Evolutionary conservation across 2,888 invertebrate genomes (phyloP), one percentile per base, ranked within the genome.

Genomic region (Stenurella melanura): DNA sequence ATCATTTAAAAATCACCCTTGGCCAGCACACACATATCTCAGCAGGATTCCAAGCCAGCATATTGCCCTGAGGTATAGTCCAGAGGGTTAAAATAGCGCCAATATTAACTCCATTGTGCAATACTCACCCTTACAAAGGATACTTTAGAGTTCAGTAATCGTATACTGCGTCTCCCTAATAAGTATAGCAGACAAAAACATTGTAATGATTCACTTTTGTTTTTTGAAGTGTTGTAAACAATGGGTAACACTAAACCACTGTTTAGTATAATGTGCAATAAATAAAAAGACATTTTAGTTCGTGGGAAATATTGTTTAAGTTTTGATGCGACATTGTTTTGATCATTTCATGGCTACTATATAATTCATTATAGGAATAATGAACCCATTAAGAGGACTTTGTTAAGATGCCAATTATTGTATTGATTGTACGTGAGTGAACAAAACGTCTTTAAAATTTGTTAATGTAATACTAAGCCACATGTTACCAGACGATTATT

Each of bases 131-230:
- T 63, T 72, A 72, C 54, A 61, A 34, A 21, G 54, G 18, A 34
- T 17, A 63, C 54, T 21, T n/a, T 63, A 63, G 21, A 50, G 63
- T 54, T 18, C 56, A 54, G 30, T 19, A 38, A 26, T 63, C 63
- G 63, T 26, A 42, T 11, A 69, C 57, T 57, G 19, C 21, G 58
- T 54, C 72, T 68, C 83, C 82, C 85, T 83, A 85, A 83, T 83
- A 84, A 84, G 80, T 81, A 85, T 86, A 87, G 85, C 86, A 87
- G 87, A 88, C 87, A 87, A 87, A 50, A 87, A 88, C 88, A 88
- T 86, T 87, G 88, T 89, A 88, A 88, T 88, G 88, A 88, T 89
- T 88, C 87, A 87, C 88, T 88, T 88, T 89, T 89, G 89, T 89
- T 89, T 89, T 87, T 86, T 88, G 84, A 86, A 89, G 89, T 87